Evolutionary conservation across 1,140 invertebrate genomes (phyloP).

Genomic region (Pissodes strobi): DNA sequence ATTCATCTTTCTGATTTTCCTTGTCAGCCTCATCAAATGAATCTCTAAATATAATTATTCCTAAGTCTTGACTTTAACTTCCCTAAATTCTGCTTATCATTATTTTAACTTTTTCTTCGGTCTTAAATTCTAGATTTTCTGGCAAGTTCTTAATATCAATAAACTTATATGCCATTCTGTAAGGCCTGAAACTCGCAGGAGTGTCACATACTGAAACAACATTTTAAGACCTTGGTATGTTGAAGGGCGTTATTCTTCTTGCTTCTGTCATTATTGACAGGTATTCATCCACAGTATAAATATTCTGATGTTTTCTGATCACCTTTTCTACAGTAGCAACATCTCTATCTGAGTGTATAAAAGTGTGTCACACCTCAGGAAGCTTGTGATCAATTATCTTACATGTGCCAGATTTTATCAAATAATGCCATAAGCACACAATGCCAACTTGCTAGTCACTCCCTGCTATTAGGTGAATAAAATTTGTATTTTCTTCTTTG

Average conservation of each 20-base stretch:
- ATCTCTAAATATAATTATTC: not conserved
- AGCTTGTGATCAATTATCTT: constrained; percentile 37
- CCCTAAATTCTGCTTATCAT: not conserved
- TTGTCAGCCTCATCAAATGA: constrained; percentile 9
- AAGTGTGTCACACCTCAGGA: constrained; percentile 36
- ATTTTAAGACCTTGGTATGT: too few relatives aligned
- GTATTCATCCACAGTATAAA: constrained; percentile 36
- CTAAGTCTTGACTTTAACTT: constrained; percentile 8
- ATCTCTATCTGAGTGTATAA: constrained; percentile 36
- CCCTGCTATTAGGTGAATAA: constrained; percentile 11
- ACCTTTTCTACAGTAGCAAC: constrained; percentile 36
- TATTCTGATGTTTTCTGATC: constrained; percentile 28
- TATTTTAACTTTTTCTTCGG: constrained; percentile 12
- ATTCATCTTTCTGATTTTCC: constrained; percentile 20
- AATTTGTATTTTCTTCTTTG: not conserved
- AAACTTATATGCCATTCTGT: constrained; percentile 24
- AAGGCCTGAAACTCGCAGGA: too few relatives aligned
- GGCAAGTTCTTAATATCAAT: constrained; percentile 15
- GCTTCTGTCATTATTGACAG: constrained; percentile 20
- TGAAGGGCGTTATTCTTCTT: constrained; percentile 19
- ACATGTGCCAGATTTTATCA: too few relatives aligned
- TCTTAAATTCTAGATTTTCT: constrained; percentile 6
- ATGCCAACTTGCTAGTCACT: constrained; percentile 11
- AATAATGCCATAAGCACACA: constrained; percentile 30
- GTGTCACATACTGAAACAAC: too few relatives aligned